Conservation (phyloP, 2,113 vertebrate species). For the Chrysochloris asiatica region DNA sequence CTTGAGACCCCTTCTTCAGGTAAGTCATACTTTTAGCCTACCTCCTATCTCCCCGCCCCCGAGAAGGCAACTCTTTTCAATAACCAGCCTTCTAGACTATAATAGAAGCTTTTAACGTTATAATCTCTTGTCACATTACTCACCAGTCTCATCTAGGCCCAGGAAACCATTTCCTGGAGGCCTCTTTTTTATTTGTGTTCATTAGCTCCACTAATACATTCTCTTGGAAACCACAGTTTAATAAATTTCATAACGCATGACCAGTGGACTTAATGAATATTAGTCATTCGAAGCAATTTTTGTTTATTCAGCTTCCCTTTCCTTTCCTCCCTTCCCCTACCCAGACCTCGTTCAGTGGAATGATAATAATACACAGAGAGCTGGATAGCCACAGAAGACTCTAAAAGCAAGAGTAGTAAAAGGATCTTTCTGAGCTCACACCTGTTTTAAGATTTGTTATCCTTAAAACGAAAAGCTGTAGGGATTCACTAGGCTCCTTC, state of each 20-base stretch:
- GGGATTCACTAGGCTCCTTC: conserved; percentile 94
- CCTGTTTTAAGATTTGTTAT: conserved; percentile 96
- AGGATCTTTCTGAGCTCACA: conserved; percentile 90
- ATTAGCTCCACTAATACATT: conserved; percentile 78
- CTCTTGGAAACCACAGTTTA: conserved; percentile 83
- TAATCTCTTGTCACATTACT: conserved; percentile 63
- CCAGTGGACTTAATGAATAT: conserved; percentile 84
- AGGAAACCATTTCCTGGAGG: conserved; percentile 80
- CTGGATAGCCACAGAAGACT: conserved; percentile 72
- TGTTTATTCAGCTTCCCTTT: conserved; percentile 80
- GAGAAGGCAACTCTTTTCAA: neutral
- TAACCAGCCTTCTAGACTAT: conserved; percentile 7
- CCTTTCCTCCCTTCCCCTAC: conserved; percentile 56
- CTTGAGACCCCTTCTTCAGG: neutral
- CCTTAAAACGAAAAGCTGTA: conserved; percentile 91
- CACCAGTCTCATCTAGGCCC: conserved; percentile 60
- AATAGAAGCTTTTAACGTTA: conserved; percentile 63
- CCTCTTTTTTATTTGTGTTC: conserved; percentile 78
- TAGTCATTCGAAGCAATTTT: conserved; percentile 81
- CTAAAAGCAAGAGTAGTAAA: conserved; percentile 79
- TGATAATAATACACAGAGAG: conserved; percentile 78
- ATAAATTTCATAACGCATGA: conserved; percentile 85
- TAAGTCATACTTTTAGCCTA: neutral
- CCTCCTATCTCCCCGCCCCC: neutral
- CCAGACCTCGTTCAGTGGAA: conserved; percentile 71